Conservation (phyloP, 2,888 invertebrate genomes). For the Drosophila incognita region DNA sequence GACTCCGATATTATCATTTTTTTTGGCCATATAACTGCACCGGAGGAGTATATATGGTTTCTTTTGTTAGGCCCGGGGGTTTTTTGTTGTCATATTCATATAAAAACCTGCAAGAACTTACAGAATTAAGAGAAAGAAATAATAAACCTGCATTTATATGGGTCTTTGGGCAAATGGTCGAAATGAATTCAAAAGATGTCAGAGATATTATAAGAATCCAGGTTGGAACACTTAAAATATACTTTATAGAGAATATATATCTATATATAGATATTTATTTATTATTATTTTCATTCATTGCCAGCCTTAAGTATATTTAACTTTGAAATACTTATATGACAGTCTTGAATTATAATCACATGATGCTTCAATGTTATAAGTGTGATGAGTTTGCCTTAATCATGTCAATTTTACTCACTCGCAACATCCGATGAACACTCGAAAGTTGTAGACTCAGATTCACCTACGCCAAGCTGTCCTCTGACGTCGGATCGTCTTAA, state of each 20-base stretch:
- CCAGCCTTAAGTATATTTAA: neutral
- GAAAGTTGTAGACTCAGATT: neutral
- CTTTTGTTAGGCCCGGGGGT: conserved; percentile 25
- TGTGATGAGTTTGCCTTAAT: neutral
- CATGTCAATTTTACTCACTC: neutral
- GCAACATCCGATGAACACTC: neutral
- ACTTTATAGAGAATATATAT: neutral
- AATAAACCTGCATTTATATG: neutral
- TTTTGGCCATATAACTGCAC: conserved; percentile 17
- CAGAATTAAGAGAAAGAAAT: conserved; percentile 17
- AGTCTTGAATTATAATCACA: neutral
- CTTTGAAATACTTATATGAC: neutral
- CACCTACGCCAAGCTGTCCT: conserved; percentile 5
- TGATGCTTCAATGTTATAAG: neutral
- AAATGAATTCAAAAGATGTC: neutral
- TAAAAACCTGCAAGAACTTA: no score
- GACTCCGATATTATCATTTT: conserved; percentile 27
- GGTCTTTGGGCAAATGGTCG: neutral
- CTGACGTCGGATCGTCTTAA: neutral
- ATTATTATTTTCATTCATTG: neutral
- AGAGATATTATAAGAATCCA: neutral
- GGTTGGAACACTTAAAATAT: neutral
- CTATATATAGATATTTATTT: neutral
- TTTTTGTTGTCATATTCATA: conserved; percentile 17
- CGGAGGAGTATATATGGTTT: neutral